Base-by-base conservation (phyloP, 2,888 invertebrate species). In the Euplagia quadripunctaria region DNA sequence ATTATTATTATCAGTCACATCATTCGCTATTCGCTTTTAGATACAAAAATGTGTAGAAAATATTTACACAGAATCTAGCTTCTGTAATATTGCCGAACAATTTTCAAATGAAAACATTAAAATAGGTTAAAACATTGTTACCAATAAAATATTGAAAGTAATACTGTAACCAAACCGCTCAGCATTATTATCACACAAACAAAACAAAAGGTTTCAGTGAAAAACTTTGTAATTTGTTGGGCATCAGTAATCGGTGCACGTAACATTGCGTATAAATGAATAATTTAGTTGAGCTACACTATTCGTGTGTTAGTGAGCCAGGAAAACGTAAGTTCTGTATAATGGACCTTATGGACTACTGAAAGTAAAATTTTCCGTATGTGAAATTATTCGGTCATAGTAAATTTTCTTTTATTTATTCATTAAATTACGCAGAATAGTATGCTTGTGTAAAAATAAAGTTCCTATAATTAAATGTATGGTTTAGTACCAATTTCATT, bases 181-280 rank as follows among this genome's bases (percentile, higher is more conserved):
- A 68, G 31, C 46, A 49, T 49, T 43, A 69, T 61, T 46, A 49
- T 69, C 61, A 69, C 58, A 65, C 65, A 17, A 66, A 65, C 64
- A 42, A 61, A 69, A 69, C 70, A 52, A 43, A 42, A 42, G 46
- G 65, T 51, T 58, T 66, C 42, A 67, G 41, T 51, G 68, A 49
- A 52, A 68, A 72, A 69, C 31, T 69, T 61, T 61, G 69, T 61
- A 69, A 69, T 69, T 69, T 61, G 69, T 69, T 31, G 46, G 20
- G 31, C 65, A 58, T 71, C n/a, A 17, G 65, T 55, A 71, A 61
- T 66, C 66, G 66, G 17, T 46, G 71, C 71, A 71, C 71, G 71
- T 66, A 71, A 31, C 65, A 12, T 71, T 66, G 64, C 66, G 52
- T 71, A 71, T 52, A 58, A 58, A 51, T 67, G 66, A 67, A 61